Conservation (phyloP, 1,140 invertebrate genomes). For the Varroa destructor region DNA sequence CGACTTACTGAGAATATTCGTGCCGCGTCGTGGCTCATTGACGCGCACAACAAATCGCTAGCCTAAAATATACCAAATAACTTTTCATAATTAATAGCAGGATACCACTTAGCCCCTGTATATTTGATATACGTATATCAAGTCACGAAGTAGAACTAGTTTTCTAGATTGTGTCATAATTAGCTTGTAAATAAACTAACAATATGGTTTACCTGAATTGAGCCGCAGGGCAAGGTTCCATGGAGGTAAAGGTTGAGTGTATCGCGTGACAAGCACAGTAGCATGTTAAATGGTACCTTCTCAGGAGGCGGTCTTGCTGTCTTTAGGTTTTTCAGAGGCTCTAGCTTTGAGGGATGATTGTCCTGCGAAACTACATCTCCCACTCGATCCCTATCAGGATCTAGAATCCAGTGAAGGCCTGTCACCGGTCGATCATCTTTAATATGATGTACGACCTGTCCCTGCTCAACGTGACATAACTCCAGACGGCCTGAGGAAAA, state of each 20-base stretch:
- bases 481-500: conserved; percentile 44
- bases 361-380: neutral
- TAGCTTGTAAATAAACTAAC: too few relatives aligned
- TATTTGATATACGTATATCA: too few relatives aligned
- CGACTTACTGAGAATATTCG: neutral
- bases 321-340: conserved; percentile 10
- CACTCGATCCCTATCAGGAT: neutral
- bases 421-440: conserved; percentile 41
- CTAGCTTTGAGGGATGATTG: neutral
- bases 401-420: conserved; percentile 2
- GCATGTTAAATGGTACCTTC: conserved; percentile 8
- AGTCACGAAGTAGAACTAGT: too few relatives aligned
- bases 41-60: neutral
- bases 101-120: too few relatives aligned
- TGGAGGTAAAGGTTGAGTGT: neutral
- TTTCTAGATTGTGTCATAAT: too few relatives aligned
- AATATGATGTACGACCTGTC: conserved; percentile 56
- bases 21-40: neutral
- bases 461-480: conserved; percentile 73
- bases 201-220: too few relatives aligned
- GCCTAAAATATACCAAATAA: neutral
- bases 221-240: conserved; percentile 3
- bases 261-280: neutral
- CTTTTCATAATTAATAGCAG: neutral
- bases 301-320: neutral